These are phyloP conservation scores for Apotomis betuletana DNA, from an alignment of 2,888 invertebrate species.

Conservation along the genomic window DNA sequence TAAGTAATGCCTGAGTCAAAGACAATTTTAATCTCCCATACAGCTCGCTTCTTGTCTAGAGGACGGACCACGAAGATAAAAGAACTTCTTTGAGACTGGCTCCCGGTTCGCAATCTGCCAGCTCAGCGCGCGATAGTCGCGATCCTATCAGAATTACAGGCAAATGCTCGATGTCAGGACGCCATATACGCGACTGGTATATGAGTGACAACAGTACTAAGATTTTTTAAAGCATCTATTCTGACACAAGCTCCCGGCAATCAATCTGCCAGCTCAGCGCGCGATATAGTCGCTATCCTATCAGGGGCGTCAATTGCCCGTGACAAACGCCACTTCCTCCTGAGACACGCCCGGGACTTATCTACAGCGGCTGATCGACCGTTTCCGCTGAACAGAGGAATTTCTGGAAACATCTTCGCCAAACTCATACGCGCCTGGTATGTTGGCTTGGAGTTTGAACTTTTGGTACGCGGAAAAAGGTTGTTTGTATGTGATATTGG, in stretches of 20 bases:
- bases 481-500: neutral
- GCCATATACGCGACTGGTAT: no score
- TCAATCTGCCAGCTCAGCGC: slow-evolving; percentile 78
- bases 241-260: slow-evolving; percentile 51
- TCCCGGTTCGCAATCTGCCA: slow-evolving; percentile 69
- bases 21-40: neutral
- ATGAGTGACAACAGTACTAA: no score
- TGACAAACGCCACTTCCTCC: slow-evolving; percentile 80
- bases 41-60: no score
- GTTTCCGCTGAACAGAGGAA: slow-evolving; percentile 67
- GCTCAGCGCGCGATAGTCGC: slow-evolving; percentile 80
- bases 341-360: slow-evolving; percentile 49
- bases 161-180: no score
- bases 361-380: slow-evolving; percentile 70
- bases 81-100: no score
- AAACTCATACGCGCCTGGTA: neutral
- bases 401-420: slow-evolving; percentile 11
- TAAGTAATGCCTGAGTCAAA: no score
- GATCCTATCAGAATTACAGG: slow-evolving; percentile 74
- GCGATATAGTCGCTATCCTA: slow-evolving; percentile 82
- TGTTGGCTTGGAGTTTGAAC: neutral
- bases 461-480: neutral
- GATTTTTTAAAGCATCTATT: no score
- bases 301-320: slow-evolving; percentile 84
- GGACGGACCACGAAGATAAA: no score